phyloP scores from a whole-genome alignment of 1,140 invertebrate genomes.

The Conopomorpha cramerella region DNA sequence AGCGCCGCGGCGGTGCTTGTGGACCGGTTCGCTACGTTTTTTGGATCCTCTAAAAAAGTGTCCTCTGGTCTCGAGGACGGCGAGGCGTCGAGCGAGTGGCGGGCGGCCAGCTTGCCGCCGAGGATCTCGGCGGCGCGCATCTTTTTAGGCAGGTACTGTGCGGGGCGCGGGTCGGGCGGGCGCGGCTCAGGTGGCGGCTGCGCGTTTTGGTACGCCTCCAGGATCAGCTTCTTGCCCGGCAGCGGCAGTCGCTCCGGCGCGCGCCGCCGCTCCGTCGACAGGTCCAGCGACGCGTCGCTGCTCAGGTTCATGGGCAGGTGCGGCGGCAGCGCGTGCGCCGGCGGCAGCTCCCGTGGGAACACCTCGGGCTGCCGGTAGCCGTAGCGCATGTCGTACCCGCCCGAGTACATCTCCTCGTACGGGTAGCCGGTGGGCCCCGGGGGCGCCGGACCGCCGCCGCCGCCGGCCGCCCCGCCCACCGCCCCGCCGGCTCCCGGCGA shows the following conservation, averaged over 20 bases:
- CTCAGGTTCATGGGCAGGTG: constrained; percentile 46
- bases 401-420: constrained; percentile 29
- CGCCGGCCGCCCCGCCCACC: too few species aligned
- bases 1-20: constrained; percentile 54
- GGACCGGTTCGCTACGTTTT: constrained; percentile 56
- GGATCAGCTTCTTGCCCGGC: constrained; percentile 54
- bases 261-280: constrained; percentile 32
- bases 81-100: constrained; percentile 10
- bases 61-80: constrained; percentile 17
- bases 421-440: constrained; percentile 24
- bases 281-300: constrained; percentile 36
- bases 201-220: constrained; percentile 54
- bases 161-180: constrained; percentile 10
- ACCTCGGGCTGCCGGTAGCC: constrained; percentile 23
- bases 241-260: constrained; percentile 25
- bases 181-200: constrained; percentile 26
- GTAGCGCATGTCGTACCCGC: constrained; percentile 22
- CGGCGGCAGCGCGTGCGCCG: constrained; percentile 7
- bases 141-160: constrained; percentile 52
- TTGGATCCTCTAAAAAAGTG: constrained; percentile 58
- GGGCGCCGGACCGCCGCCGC: too few species aligned
- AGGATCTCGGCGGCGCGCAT: constrained; percentile 55
- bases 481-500: too few species aligned
- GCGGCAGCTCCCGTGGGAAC: constrained; percentile 21
- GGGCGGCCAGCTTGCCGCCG: constrained; percentile 36